Evolutionary conservation across 1,140 invertebrate species (phyloP).

Genomic region (Drosophila arizonae): DNA sequence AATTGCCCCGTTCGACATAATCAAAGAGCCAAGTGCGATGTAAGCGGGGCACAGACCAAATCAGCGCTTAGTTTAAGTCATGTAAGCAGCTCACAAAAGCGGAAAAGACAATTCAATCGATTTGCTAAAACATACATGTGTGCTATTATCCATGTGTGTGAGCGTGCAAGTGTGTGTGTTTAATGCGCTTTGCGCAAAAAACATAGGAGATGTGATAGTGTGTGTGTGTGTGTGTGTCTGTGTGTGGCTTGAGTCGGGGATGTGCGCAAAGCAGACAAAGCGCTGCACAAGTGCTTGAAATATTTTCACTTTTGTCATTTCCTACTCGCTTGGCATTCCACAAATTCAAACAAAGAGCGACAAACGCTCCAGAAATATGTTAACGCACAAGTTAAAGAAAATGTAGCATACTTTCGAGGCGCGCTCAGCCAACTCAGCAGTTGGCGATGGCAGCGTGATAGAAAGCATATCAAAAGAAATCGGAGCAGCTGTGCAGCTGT

Average conservation of each 20-base stretch:
- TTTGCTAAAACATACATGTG: conserved; percentile 10
- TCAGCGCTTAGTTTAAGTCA: conserved; percentile 46
- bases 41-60: conserved; percentile 2
- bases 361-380: conserved; percentile 57
- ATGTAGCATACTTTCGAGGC: conserved; percentile 50
- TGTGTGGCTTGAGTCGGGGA: neutral
- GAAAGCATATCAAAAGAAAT: neutral
- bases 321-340: conserved; percentile 63
- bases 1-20: conserved; percentile 34
- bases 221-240: neutral
- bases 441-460: conserved; percentile 37
- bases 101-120: conserved; percentile 74
- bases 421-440: neutral
- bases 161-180: neutral
- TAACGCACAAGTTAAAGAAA: conserved; percentile 51
- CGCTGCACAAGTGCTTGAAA: conserved; percentile 59
- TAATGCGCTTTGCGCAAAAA: conserved; percentile 11
- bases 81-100: conserved; percentile 63
- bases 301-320: conserved; percentile 80
- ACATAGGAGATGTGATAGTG: neutral
- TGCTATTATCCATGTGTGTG: neutral
- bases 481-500: neutral
- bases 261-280: conserved; percentile 15
- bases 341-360: conserved; percentile 49
- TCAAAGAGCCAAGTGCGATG: conserved; percentile 28